Percentiles rank a stretch among this genome's conserved stretches.
These are phyloP conservation scores for Physella acuta DNA, from an alignment of 1,140 invertebrate genomes.

Conservation along the genomic window DNA sequence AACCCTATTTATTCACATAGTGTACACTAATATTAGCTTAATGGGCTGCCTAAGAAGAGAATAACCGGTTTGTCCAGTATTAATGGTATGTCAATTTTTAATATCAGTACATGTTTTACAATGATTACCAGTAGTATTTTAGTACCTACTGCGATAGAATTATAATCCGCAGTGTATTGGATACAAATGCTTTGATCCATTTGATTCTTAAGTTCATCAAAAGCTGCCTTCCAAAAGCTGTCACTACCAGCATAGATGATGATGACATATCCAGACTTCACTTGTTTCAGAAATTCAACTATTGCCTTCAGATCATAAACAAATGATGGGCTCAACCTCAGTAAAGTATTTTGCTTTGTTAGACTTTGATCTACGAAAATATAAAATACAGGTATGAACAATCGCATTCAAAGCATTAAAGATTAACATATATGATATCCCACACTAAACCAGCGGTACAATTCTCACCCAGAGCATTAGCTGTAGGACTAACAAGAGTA, in stretches of 20 bases:
- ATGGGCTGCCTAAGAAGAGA: too few species aligned
- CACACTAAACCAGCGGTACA: too few species aligned
- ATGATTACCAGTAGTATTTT: too few species aligned
- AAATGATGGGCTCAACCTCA: conserved; percentile 12
- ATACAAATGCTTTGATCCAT: not conserved
- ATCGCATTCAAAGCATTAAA: too few species aligned
- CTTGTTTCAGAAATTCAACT: conserved; percentile 30
- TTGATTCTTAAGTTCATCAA: not conserved
- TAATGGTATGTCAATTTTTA: too few species aligned
- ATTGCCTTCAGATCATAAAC: conserved; percentile 13
- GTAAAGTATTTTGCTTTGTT: not conserved
- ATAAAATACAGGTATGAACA: too few species aligned
- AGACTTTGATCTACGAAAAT: conserved; percentile 3
- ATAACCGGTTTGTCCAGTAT: too few species aligned
- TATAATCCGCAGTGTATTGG: not conserved
- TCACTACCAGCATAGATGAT: conserved; percentile 13
- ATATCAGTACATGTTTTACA: too few species aligned
- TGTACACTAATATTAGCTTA: too few species aligned
- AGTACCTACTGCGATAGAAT: not conserved
- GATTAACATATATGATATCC: too few species aligned
- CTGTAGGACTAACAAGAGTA: conserved; percentile 71
- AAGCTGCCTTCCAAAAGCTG: conserved; percentile 5
- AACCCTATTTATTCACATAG: too few species aligned
- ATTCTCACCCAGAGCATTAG: conserved; percentile 66
- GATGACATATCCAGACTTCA: conserved; percentile 28